Evolutionary conservation across 2,888 invertebrate species (phyloP), one percentile per base, ranked within the genome.

Genomic region (Tridacna crocea): DNA sequence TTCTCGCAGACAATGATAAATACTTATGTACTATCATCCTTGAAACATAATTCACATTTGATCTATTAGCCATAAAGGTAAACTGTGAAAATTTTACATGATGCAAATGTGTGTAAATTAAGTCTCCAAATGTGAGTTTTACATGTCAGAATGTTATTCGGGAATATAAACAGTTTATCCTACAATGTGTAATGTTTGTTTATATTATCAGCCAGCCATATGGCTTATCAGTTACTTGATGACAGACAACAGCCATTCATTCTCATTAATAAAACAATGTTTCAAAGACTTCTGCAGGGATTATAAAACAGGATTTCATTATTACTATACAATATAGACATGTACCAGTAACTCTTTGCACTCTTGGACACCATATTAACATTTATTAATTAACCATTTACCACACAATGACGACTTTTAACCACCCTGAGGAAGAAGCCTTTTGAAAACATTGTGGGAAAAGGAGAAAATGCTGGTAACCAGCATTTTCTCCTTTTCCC

Each of bases 141-240:
- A 26, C 70, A 70, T 70, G 70, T 70, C 70, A 70, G 70, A 51
- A 17, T 70, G 70, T 70, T 70, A 70, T 70, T 70, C 47, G 12
- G 68, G 47, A 78, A 78, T 22, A 26, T 65, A 75, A 81, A 81
- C 80, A 76, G 78, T 84, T 84, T 84, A 81, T 70, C 61, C 68
- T 81, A 61, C 58, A 72, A 77, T 65, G 70, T 79, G 77, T 75
- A 81, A 72, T 81, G 84, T 84, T 84, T 82, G 77, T 78, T 77
- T 84, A 82, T 75, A 75, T 77, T 79, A 84, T 84, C 82, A 82
- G 72, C 79, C 72, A 75, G 82, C 82, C 82, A 82, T 77, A 82
- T 84, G 82, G 84, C 84, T 84, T 84, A 84, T 84, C 84, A 84
- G 84, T 66, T 70, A 51, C 48, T n/a, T 55, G 80, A 47, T 84